Evolutionary conservation across 2,888 invertebrate species (phyloP).

Genomic region (Dione juno): DNA sequence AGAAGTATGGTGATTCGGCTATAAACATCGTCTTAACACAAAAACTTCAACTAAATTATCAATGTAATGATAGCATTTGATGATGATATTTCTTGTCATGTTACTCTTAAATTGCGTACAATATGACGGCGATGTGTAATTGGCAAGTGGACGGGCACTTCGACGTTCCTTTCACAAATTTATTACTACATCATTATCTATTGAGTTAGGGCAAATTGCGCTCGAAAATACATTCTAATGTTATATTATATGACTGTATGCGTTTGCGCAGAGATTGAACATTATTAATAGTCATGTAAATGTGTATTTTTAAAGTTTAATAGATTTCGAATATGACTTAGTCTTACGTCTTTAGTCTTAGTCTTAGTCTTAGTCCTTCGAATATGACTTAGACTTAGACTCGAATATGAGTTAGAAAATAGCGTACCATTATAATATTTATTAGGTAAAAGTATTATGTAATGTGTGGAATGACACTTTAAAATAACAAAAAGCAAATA

Average conservation of each 20-base stretch:
- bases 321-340: no score
- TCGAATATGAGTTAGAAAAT: no score
- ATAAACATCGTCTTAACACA: background rate
- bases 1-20: conserved; percentile 5
- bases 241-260: conserved; percentile 2
- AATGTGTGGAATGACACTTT: no score
- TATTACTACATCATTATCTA: conserved; percentile 43
- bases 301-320: background rate
- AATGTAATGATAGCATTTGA: conserved; percentile 21
- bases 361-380: no score
- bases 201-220: conserved; percentile 36
- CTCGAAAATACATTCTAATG: conserved; percentile 29
- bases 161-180: conserved; percentile 41
- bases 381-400: no score
- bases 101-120: conserved; percentile 25
- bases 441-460: no score
- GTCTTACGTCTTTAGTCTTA: no score
- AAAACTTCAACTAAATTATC: conserved; percentile 19
- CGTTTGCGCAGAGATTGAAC: background rate
- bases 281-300: conserved; percentile 5
- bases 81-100: conserved; percentile 25
- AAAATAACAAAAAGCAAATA: no score
- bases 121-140: conserved; percentile 26
- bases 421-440: no score
- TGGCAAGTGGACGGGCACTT: conserved; percentile 18